Conservation (phyloP, 2,113 vertebrate species). For the Rhinoderma darwinii region DNA sequence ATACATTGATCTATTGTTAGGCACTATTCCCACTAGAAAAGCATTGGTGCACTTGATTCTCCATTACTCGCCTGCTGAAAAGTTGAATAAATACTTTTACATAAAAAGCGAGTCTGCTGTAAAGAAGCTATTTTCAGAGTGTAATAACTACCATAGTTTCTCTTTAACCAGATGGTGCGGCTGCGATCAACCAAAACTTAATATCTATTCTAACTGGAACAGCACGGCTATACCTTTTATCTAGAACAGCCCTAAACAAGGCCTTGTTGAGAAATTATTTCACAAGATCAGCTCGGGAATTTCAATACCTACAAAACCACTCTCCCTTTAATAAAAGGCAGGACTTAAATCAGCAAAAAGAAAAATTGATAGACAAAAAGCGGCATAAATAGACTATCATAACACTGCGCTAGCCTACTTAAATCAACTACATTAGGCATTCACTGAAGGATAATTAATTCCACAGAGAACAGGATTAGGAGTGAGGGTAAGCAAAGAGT, state of each 20-base stretch:
- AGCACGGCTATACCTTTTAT: background rate
- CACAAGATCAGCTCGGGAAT: background rate
- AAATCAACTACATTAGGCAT: conserved; percentile 31
- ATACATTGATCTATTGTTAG: background rate
- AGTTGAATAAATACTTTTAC: background rate
- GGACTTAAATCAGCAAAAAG: background rate
- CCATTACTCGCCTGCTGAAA: background rate
- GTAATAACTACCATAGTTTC: background rate
- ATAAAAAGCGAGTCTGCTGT: background rate
- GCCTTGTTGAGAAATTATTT: background rate
- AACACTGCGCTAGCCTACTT: background rate
- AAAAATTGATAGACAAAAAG: background rate
- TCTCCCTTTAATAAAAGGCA: background rate
- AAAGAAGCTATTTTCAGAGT: background rate
- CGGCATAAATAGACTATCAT: background rate
- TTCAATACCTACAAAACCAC: background rate
- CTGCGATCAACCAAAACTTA: background rate
- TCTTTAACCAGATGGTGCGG: background rate
- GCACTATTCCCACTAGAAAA: background rate
- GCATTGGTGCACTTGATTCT: background rate
- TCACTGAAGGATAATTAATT: background rate
- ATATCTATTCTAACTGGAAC: background rate
- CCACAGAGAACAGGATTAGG: background rate
- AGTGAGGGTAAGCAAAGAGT: conserved; percentile 1
- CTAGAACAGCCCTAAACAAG: background rate